Base-by-base conservation (phyloP, 1,140 invertebrate genomes). In the Lepidostoma basale region DNA sequence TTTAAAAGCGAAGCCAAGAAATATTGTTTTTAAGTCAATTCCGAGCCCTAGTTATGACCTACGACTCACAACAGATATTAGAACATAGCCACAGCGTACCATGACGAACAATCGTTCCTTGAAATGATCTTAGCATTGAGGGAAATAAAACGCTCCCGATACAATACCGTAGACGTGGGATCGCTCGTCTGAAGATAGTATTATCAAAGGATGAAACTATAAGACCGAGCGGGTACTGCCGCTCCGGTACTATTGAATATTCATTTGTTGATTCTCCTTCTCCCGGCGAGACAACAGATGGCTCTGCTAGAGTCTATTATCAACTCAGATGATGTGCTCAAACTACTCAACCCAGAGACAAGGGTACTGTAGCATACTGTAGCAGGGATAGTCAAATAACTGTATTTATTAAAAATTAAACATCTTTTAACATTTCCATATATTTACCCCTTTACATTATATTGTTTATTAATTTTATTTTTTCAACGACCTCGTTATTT, bases 171-270 rank as follows among this genome's bases (percentile, higher is more conserved):
- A 47, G 44, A 47, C 44, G 44, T n/a, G 9, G 23, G 44, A 47
- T 47, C 20, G 20, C 20, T 47, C 44, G 49, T 36, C 30, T 59
- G 54, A 59, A 59, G 54, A 59, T 59, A 59, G 54, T 39, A 40
- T 59, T 45, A 45, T 62, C 59, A 62, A 44, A 45, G 42, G 59
- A 62, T 62, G 59, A 62, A 44, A 45, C 59, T 45, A 44, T 62
- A 62, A 62, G 30, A 25, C 36, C 33, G 14, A 42, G 36, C 25
- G 26, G 26, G 56, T 18, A 9, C n/a, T 12, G 36, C 28, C 9
- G 56, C 6, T 5, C 16, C 23, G 23, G 42, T 44, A 5, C 59
- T 30, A 62, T 62, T 62, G 39, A 62, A 62, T 62, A 62, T 62
- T 62, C 59, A 62, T 62, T 44, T 40, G 30, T 40, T 59, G 30